Conservation (phyloP, 2,888 invertebrate species). For the Protonemura montana region DNA sequence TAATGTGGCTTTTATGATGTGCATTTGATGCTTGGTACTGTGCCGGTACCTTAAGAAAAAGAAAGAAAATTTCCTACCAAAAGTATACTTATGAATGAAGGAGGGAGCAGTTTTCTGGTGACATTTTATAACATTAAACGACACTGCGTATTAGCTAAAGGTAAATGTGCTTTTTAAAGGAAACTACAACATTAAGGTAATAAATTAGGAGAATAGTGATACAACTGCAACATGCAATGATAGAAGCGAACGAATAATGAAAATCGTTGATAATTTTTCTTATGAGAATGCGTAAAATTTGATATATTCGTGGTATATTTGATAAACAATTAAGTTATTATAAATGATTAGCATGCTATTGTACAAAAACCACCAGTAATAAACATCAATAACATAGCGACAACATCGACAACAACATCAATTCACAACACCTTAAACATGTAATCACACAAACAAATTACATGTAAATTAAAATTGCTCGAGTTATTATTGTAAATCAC, state of each 20-base stretch:
- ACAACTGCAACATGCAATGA: too few relatives aligned
- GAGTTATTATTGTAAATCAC: too few relatives aligned
- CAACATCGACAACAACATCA: slow-evolving; percentile 39
- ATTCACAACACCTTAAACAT: background rate
- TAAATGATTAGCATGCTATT: background rate
- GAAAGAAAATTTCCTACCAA: slow-evolving; percentile 55
- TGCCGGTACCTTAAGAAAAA: slow-evolving; percentile 50
- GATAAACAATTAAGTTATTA: too few relatives aligned
- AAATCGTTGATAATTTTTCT: too few relatives aligned
- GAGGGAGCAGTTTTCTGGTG: background rate
- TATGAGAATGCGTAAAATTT: too few relatives aligned
- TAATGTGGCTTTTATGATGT: slow-evolving; percentile 67
- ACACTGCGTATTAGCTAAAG: background rate
- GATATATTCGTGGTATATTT: too few relatives aligned
- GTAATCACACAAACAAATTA: background rate
- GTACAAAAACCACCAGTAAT: background rate
- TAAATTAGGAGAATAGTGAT: slow-evolving; percentile 7
- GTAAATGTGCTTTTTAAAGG: background rate
- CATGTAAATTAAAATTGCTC: too few relatives aligned
- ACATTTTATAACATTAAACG: background rate
- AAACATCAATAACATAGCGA: slow-evolving; percentile 32
- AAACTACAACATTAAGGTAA: background rate
- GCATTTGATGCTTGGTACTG: slow-evolving; percentile 50
- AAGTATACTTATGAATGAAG: slow-evolving; percentile 43
- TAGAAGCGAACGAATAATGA: too few relatives aligned